These are phyloP conservation scores for Pteruthius melanotis DNA, from an alignment of 2,113 vertebrate species.

Conservation along the genomic window DNA sequence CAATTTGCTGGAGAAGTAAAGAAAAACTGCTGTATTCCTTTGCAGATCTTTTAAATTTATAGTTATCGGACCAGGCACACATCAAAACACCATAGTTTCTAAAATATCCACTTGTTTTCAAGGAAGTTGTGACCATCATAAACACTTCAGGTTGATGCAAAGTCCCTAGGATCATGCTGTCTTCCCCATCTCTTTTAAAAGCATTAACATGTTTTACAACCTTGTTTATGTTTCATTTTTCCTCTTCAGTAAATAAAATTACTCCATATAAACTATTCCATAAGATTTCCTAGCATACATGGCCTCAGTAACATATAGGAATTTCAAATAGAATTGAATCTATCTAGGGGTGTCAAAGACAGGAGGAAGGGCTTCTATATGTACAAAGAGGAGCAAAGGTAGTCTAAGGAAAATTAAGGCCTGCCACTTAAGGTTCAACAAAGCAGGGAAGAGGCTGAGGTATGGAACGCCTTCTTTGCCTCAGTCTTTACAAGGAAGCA, in stretches of 20 bases:
- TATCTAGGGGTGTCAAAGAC: neutral
- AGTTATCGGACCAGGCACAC: neutral
- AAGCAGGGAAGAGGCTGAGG: neutral
- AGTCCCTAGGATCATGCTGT: neutral
- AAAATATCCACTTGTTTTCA: neutral
- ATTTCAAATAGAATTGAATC: neutral
- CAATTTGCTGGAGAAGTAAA: constrained; percentile 12
- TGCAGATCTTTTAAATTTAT: neutral
- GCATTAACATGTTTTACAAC: neutral
- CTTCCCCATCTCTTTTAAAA: neutral
- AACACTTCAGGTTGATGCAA: neutral
- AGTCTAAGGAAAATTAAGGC: neutral
- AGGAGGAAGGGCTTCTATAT: neutral
- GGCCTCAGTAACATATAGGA: neutral
- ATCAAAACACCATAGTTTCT: neutral
- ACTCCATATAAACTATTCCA: neutral
- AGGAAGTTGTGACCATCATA: neutral
- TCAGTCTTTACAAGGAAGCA: neutral
- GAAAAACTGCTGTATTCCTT: constrained; percentile 19
- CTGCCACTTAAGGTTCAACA: neutral
- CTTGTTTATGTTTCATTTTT: neutral
- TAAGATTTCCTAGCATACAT: neutral
- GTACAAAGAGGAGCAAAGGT: neutral
- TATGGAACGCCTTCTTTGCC: neutral
- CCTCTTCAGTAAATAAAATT: constrained; percentile 18